Evolutionary conservation across 2,888 invertebrate genomes (phyloP).

Genomic region (Timandra comae): DNA sequence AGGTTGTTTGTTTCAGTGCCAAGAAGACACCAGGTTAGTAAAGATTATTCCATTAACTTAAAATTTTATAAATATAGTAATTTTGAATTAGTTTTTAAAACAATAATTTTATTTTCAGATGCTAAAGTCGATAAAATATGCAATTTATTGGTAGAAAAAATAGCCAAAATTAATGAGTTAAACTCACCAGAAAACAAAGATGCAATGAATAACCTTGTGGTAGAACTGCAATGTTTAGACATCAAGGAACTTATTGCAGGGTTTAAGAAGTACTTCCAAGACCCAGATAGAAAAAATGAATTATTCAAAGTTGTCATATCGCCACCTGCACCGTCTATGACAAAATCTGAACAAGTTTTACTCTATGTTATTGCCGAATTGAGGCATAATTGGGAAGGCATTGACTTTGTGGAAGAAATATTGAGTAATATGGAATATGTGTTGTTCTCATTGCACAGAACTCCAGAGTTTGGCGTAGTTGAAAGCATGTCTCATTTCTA

Average conservation of each 20-base stretch:
- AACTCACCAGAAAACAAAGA: slow-evolving; percentile 28
- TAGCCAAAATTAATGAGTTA: slow-evolving; percentile 32
- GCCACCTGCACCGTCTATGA: slow-evolving; percentile 52
- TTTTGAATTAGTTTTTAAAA: not conserved
- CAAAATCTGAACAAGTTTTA: slow-evolving; percentile 54
- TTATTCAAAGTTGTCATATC: slow-evolving; percentile 35
- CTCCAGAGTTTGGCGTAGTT: slow-evolving; percentile 51
- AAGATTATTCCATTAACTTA: not conserved
- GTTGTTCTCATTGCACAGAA: slow-evolving; percentile 50
- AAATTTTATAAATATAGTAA: too few species aligned
- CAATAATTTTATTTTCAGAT: slow-evolving; percentile 36
- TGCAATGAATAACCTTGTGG: slow-evolving; percentile 42
- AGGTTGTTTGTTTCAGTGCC: slow-evolving; percentile 20
- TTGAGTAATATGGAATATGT: slow-evolving; percentile 50
- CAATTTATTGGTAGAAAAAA: slow-evolving; percentile 37
- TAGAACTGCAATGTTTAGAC: slow-evolving; percentile 34
- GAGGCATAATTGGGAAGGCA: slow-evolving; percentile 21
- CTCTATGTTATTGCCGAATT: slow-evolving; percentile 46
- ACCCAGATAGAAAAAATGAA: slow-evolving; percentile 47
- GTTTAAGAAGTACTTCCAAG: slow-evolving; percentile 43
- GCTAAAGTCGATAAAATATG: slow-evolving; percentile 24
- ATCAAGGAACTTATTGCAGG: slow-evolving; percentile 40
- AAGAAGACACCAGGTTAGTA: slow-evolving; percentile 45
- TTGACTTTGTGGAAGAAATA: slow-evolving; percentile 36
- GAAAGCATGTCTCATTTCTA: slow-evolving; percentile 62